A percentile compares a stretch with the other conserved stretches of the same genome.
Evolutionary conservation across 2,888 invertebrate genomes (phyloP).

Genomic region (Agrotis exclamationis): DNA sequence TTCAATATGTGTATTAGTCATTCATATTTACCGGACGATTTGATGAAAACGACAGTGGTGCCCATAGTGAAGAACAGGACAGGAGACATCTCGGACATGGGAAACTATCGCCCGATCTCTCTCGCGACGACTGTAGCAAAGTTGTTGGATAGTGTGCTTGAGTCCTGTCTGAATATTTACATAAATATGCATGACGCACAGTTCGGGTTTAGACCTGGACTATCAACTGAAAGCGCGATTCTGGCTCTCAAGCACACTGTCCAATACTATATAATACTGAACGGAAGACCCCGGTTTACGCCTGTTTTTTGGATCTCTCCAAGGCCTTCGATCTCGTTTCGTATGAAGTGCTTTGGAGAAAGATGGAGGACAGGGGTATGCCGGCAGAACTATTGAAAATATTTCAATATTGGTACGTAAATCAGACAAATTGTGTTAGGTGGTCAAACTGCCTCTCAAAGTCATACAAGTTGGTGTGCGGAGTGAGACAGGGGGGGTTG

Average conservation of each 20-base stretch:
- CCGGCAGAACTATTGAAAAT: too few relatives aligned
- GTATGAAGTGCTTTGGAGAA: too few relatives aligned
- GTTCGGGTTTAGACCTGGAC: conserved; percentile 31
- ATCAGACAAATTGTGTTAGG: too few relatives aligned
- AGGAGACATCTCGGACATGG: background rate
- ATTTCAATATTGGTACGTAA: too few relatives aligned
- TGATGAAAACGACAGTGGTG: conserved; percentile 9
- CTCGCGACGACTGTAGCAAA: conserved; percentile 23
- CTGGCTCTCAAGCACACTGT: conserved; percentile 42
- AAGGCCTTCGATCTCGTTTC: too few relatives aligned
- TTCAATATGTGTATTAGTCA: conserved; percentile 1
- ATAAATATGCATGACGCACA: conserved; percentile 18
- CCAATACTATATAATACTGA: conserved; percentile 42
- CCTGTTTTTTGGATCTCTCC: too few relatives aligned
- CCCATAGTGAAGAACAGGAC: conserved; percentile 17
- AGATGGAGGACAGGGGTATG: too few relatives aligned
- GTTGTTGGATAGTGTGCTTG: conserved; percentile 25
- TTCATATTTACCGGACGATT: conserved; percentile 7
- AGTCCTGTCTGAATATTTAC: background rate
- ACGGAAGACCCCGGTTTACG: conserved; percentile 30
- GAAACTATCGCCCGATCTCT: conserved; percentile 28
- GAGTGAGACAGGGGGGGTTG: background rate
- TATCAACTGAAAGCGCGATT: conserved; percentile 50
- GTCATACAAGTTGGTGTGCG: too few relatives aligned
- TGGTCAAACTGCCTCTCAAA: too few relatives aligned